Conservation (phyloP, 2,888 invertebrate genomes). For the Ametastegia equiseti region DNA sequence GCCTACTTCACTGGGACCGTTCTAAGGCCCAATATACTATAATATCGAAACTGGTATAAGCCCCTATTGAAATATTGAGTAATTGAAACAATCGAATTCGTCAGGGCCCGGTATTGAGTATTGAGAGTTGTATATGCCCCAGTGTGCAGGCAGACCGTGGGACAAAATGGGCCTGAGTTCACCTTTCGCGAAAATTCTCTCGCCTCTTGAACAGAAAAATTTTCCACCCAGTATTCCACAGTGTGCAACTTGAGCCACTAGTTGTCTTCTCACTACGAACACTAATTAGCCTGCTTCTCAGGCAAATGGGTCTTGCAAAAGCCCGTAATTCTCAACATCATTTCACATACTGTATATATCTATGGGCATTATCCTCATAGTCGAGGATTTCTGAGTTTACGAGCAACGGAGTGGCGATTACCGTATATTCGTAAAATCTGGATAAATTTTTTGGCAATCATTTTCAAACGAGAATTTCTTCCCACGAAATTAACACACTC, state of each 20-base stretch:
- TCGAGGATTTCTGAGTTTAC: neutral
- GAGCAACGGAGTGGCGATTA: neutral
- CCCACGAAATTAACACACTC: neutral
- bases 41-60: neutral
- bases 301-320: conserved; percentile 8
- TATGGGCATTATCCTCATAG: conserved; percentile 9
- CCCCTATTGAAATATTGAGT: conserved; percentile 3
- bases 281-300: conserved; percentile 45
- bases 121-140: neutral
- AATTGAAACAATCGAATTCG: conserved; percentile 46
- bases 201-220: conserved; percentile 1
- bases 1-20: conserved; percentile 5
- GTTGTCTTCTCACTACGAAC: conserved; percentile 36
- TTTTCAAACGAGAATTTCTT: neutral
- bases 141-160: conserved; percentile 27
- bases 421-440: neutral
- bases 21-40: neutral
- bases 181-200: conserved; percentile 40
- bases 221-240: neutral
- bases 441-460: neutral
- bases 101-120: conserved; percentile 15
- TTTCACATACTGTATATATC: neutral
- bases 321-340: neutral
- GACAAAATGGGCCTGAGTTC: conserved; percentile 19
- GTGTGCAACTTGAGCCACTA: neutral